Base-by-base conservation (phyloP, 2,797 vertebrate species). In the Poecilia picta region DNA sequence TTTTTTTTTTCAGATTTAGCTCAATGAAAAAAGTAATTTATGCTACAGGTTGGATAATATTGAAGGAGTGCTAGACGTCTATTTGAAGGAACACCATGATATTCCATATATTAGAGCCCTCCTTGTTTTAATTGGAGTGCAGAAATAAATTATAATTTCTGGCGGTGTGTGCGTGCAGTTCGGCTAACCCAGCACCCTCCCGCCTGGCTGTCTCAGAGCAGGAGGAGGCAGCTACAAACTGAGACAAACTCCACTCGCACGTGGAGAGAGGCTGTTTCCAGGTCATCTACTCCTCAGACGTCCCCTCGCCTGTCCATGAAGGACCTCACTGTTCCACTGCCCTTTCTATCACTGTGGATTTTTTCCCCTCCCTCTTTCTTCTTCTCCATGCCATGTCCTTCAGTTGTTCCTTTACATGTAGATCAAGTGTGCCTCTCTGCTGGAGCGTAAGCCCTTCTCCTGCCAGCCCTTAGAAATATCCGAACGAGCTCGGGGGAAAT, bases 201-300 rank as follows among this genome's bases (percentile, higher is more conserved):
- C 73, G 80, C 83, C 85, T 85, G 89, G 87, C 73, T 62, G 82
- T 66, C 78, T 55, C 64, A 59, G 78, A 81, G 43, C 87, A 86
- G 82, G 47, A 46, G 81, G 85, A 80, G 84, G 51, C 46, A 49
- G 77, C 51, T 85, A 77, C 78, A 80, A 81, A 77, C 72, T 70
- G 31, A 79, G 77, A 83, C 79, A 73, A 68, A 33, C 82, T 80
- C 77, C 78, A 47, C 84, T 59, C 87, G 85, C 86, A 53, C 86
- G 89, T 84, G 84, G 72, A 75, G 81, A 74, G 74, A 79, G 75
- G 81, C 87, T 90, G 85, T 94, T 94, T 95, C 91, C 92, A 92
- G 94, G 92, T 94, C 94, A 94, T 86, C 92, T 93, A 79, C 82
- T 93, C 64, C 76, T 91, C 89, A 88, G 85, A 83, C 89, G 78